phyloP scores from a whole-genome alignment of 2,113 vertebrate genomes.

The Colistium nudipinnis region DNA sequence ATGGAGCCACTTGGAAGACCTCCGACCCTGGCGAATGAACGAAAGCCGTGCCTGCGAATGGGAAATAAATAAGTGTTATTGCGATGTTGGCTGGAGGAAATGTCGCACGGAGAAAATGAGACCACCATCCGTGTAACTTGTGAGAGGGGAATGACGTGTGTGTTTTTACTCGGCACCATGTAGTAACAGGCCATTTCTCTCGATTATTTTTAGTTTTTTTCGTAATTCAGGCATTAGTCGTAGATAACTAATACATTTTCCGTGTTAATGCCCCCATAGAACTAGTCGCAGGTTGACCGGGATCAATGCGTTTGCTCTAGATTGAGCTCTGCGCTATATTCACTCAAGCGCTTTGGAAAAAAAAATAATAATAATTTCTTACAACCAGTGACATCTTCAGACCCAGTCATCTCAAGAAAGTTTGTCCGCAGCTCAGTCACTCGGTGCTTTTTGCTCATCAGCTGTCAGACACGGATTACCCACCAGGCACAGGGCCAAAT shows the following conservation, averaged over 20 bases:
- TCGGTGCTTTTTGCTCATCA: neutral
- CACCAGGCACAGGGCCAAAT: neutral
- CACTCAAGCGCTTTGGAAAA: neutral
- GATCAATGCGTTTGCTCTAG: neutral
- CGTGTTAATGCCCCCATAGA: neutral
- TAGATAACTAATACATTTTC: neutral
- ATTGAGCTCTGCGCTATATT: neutral
- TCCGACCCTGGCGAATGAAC: constrained; percentile 22
- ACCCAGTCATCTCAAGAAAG: constrained; percentile 1
- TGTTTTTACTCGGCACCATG: constrained; percentile 16
- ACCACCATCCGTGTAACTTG: constrained; percentile 43
- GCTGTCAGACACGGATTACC: neutral
- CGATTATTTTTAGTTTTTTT: neutral
- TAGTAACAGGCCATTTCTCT: constrained; percentile 1
- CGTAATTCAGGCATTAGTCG: neutral
- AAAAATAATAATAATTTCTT: too few relatives aligned
- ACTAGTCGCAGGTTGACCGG: neutral
- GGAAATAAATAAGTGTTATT: constrained; percentile 37
- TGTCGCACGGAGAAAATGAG: constrained; percentile 36
- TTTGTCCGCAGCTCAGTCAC: neutral
- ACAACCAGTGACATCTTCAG: neutral
- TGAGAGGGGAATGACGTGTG: constrained; percentile 32
- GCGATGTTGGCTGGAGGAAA: constrained; percentile 32
- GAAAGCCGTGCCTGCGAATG: constrained; percentile 11
- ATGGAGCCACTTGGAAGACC: constrained; percentile 47